Percentiles rank a stretch among this genome's conserved stretches.
Evolutionary conservation across 2,797 vertebrate species (phyloP).

Genomic region (Pitangus sulphuratus): DNA sequence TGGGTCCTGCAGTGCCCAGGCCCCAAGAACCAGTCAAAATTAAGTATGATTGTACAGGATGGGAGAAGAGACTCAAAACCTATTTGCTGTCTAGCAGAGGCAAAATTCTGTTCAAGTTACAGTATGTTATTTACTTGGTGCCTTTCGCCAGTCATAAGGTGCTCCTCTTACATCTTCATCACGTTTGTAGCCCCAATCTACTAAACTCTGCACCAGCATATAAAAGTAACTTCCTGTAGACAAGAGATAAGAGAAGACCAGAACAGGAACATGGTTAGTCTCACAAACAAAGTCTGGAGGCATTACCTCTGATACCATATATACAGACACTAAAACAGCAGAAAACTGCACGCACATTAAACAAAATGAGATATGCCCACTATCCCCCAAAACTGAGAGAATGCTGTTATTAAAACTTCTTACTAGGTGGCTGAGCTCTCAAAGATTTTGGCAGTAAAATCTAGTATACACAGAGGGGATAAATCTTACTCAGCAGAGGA

Average conservation of each 20-base stretch:
- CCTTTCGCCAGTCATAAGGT: constrained; percentile 97
- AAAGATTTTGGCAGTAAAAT: not conserved
- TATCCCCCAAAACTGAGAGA: not conserved
- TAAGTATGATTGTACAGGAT: not conserved
- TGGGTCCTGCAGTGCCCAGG: not conserved
- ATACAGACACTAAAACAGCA: not conserved
- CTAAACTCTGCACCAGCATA: constrained; percentile 88
- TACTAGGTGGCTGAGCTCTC: not conserved
- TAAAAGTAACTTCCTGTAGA: constrained; percentile 93
- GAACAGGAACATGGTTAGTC: not conserved
- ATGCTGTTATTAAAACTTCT: not conserved
- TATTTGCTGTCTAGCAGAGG: not conserved
- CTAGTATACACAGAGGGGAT: rapidly evolving
- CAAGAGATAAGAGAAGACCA: constrained; percentile 10
- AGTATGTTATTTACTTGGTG: constrained; percentile 87
- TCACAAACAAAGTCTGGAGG: not conserved
- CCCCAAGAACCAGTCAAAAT: not conserved
- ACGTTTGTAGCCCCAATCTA: constrained; percentile 90
- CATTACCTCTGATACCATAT: not conserved
- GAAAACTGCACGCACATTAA: not conserved
- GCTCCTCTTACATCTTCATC: constrained; percentile 90
- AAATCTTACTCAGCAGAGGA: not conserved
- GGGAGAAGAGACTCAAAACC: not conserved
- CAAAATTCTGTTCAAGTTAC: not conserved
- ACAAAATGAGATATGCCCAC: not conserved